Base-by-base conservation (phyloP, 2,888 invertebrate species). In the Anarsia innoxiella region DNA sequence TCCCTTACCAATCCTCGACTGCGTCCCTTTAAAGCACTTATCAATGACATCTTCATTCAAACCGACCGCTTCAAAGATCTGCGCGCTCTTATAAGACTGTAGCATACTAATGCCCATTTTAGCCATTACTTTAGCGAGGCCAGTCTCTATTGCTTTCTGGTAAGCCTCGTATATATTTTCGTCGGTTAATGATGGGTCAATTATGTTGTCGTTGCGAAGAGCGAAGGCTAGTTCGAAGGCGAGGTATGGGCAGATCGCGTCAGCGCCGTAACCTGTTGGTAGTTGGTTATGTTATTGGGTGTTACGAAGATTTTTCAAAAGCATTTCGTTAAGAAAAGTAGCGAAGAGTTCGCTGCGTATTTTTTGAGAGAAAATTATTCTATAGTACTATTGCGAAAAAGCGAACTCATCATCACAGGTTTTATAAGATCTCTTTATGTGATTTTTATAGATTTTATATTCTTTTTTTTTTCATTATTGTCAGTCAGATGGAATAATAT, bases 41-140 rank as follows among this genome's bases (percentile, higher is more conserved):
- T 97, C 93, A 42, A 99, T 89, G 0, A 99, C 94, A 59, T 99
- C 97, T 41, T 93, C 89, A 25, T 93, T 92, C 31, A 99, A 76
- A 0, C 99, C 99, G 6, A 99, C 97, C 0, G 98, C 98, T 77
- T 99, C 99, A 66, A 99, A 99, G 56, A 99, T 99, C 84, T 99
- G 99, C 0, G 99, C 99, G 46, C 97, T 95, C 85, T 98, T 99
- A 80, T 99, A 99, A 0, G 97, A 98, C 71, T 99, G 99, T 26
- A 99, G 84, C 0, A 99, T 99, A 39, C 97, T 97, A 64, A 99
- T 99, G 39, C 99, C 99, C 99, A 99, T 99, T 76, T 99, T 99
- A 3, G 99, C 99, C 99, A 99, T 99, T 0, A 72, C 86, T 46
- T 84, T 83, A 13, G 82, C 76, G 2, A 84, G 46, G 33, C 97